These are phyloP conservation scores for Liasis olivaceus DNA, from an alignment of 2,797 vertebrate species.

Conservation along the genomic window DNA sequence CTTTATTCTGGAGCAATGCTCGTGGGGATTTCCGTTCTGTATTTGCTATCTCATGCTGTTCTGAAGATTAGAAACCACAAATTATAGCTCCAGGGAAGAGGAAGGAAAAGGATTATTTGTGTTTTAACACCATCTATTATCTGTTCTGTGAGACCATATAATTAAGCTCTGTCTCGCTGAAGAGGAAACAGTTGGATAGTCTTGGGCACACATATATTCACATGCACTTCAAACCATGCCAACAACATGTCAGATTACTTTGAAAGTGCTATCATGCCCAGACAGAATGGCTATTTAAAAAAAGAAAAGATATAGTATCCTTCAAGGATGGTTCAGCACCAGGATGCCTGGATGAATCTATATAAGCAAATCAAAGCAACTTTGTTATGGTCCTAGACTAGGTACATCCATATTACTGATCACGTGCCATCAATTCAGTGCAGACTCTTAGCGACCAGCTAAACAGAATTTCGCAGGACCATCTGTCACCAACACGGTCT, in stretches of 20 bases:
- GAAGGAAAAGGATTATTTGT: slow-evolving; percentile 8
- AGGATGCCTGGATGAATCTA: background rate
- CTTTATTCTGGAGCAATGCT: background rate
- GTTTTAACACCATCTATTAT: slow-evolving; percentile 4
- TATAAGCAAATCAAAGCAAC: background rate
- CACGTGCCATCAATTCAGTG: background rate
- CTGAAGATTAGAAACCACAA: background rate
- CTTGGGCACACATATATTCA: background rate
- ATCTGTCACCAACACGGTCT: background rate
- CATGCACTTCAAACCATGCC: background rate
- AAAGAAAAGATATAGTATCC: background rate
- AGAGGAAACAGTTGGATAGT: background rate
- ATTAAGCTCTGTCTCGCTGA: background rate
- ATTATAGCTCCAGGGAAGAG: background rate
- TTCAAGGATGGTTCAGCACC: background rate
- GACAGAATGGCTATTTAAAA: background rate
- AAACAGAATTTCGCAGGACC: background rate
- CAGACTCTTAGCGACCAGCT: background rate
- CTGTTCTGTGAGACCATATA: slow-evolving; percentile 6
- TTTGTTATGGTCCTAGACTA: no score
- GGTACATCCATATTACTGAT: background rate
- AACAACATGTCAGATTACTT: background rate
- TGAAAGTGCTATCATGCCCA: background rate
- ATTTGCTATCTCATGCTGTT: background rate
- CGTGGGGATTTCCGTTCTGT: accelerated